Base-by-base conservation (phyloP, 2,113 vertebrate genomes). In the Corythoichthys intestinalis region DNA sequence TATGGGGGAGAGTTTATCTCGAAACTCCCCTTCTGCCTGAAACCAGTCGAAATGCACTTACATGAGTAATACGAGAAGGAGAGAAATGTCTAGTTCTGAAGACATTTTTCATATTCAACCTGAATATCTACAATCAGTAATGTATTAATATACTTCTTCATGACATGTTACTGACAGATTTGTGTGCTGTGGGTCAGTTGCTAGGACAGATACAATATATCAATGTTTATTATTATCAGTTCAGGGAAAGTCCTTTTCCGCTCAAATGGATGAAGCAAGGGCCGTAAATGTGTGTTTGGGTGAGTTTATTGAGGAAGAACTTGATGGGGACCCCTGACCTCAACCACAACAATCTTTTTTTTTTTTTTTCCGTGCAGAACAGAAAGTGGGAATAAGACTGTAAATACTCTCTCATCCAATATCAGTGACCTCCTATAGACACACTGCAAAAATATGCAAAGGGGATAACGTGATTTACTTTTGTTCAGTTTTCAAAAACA, bases 1-100 rank as follows among this genome's bases (percentile, higher is more conserved):
- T 83, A 97, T 95, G 6, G 94, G 92, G 5, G 95, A 96, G 38
- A 97, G 92, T 87, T 96, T 96, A 80, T 97, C 95, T 78, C 95
- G 92, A 79, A 97, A 97, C 69, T 96, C 94, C 1, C 92, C 92
- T 71, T 96, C 95, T 0, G 88, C 89, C 95, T 97, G 85, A 28
- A 74, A 70, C 38, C 79, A 17, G 73, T 44, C 63, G 63, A 76
- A 14, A 75, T 8, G 0, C n/a, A 39, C 28, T 12, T 6, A 7
- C 6, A 34, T 67, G 6, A 74, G 37, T 6, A 61, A 63, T 52
- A 61, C 14, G 10, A 28, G 28, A 52, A 57, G 17, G 52, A 44
- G 1, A 44, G 6, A 44, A 44, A 7, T 44, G 41, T 8, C 41
- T 7, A 6, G 41, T 44, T 44, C 41, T 44, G 41, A 8, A 44